Evolutionary conservation across 2,113 vertebrate species (phyloP), one percentile per base, ranked within the genome.

Genomic region (Ammospiza caudacuta): DNA sequence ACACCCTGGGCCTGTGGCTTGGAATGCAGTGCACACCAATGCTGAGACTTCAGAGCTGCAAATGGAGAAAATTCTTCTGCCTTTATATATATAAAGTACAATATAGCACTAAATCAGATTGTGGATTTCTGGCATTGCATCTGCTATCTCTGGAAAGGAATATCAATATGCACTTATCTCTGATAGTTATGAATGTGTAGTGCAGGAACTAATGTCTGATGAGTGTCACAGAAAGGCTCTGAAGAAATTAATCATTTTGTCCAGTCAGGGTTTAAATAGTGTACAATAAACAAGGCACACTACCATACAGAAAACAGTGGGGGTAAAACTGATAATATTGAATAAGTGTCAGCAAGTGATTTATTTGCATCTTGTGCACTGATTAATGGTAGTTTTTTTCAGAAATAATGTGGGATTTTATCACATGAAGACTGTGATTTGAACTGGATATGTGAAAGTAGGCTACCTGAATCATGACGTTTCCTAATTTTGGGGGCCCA

Each of bases 191-290:
- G 87, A 91, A 75, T 68, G 54, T 87, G 16, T n/a, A 83, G 73
- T 28, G 69, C 78, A 87, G 77, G 83, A 64, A n/a, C 73, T 87
- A 84, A 95, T 39, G 37, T 39, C 28, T 95, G 91, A 91, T 81
- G 77, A 64, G 41, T 61, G 69, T 61, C 89, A 75, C 22, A 76
- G 64, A 67, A 78, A 91, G 69, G 35, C 37, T 78, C 64, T 64
- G 69, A 57, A 58, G 94, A 81, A 89, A 96, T 96, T 81, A 78
- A 94, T 96, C 91, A 78, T 94, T 75, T 78, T 63, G 58, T 64
- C 77, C 64, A 75, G 22, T 21, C 3, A 1, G 49, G 22, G 17
- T 92, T 41, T 92, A 78, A 87, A 47, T 21, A 72, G 49, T 7
- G 2, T 7, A 29, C 58, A 64, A 68, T 58, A 87, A 91, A 39